phyloP scores from a whole-genome alignment of 2,113 vertebrate genomes.

The Forbesichthys agassizii region DNA sequence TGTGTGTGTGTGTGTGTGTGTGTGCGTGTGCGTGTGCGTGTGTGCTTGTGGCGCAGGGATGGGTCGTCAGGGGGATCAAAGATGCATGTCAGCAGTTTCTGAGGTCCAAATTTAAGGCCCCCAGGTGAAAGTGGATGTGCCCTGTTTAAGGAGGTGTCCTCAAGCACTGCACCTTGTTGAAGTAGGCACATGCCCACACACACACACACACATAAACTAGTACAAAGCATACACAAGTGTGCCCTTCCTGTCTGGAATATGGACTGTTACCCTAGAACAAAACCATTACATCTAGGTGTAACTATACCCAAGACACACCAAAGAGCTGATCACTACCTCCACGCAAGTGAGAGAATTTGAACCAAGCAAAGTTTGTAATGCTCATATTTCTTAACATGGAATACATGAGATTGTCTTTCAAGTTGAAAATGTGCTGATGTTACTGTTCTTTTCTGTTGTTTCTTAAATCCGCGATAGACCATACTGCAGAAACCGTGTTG shows the following conservation, averaged over 20 bases:
- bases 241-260: no score
- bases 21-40: slow-evolving; percentile 22
- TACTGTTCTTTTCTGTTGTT: no score
- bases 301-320: no score
- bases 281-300: no score
- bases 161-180: slow-evolving; percentile 8
- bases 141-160: slow-evolving; percentile 50
- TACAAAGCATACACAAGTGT: background rate
- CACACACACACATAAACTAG: background rate
- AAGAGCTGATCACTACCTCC: no score
- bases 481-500: background rate
- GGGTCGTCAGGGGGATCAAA: slow-evolving; percentile 25
- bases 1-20: slow-evolving; percentile 15
- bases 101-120: slow-evolving; percentile 51
- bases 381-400: no score
- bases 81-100: slow-evolving; percentile 60
- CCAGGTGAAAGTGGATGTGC: slow-evolving; percentile 59
- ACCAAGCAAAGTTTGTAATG: no score
- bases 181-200: background rate
- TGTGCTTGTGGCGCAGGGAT: background rate
- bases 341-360: no score
- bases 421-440: no score
- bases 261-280: no score
- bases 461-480: no score
- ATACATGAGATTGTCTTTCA: no score